phyloP scores from a whole-genome alignment of 2,113 vertebrate species.

The Camelus dromedarius region DNA sequence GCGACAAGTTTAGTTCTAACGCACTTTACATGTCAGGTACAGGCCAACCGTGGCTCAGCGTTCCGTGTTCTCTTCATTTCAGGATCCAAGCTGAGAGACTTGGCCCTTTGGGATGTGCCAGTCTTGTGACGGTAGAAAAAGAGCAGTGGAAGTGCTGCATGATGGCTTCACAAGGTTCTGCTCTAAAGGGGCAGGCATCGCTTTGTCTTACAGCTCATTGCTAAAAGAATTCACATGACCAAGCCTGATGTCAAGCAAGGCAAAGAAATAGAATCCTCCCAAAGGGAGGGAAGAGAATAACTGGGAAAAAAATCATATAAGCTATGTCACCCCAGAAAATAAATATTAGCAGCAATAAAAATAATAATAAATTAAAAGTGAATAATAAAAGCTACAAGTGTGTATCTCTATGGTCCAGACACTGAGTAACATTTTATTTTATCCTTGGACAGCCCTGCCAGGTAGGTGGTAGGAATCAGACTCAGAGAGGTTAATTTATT shows the following conservation, averaged over 20 bases:
- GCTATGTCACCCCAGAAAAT: not conserved
- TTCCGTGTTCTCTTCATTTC: not conserved
- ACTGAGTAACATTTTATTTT: not conserved
- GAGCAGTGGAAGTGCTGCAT: accelerated
- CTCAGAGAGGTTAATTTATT: not conserved
- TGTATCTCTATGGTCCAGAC: not conserved
- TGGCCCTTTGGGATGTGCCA: not conserved
- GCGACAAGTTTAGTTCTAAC: not conserved
- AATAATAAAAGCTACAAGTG: not conserved
- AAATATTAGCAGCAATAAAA: not conserved
- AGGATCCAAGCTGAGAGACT: not conserved
- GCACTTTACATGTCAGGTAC: not conserved
- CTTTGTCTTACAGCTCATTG: not conserved
- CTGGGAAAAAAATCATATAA: not conserved
- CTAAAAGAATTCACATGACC: not conserved
- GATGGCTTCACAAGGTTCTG: not conserved
- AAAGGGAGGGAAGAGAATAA: not conserved
- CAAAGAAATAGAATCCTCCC: not conserved
- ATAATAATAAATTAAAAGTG: not conserved
- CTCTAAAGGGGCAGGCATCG: not conserved
- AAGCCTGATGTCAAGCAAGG: not conserved
- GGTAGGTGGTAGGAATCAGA: not conserved
- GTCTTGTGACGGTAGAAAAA: not conserved
- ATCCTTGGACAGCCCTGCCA: not conserved
- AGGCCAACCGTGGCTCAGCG: not conserved